Evolutionary conservation across 1,140 invertebrate genomes (phyloP).

Genomic region (Drosophila sucinea): DNA sequence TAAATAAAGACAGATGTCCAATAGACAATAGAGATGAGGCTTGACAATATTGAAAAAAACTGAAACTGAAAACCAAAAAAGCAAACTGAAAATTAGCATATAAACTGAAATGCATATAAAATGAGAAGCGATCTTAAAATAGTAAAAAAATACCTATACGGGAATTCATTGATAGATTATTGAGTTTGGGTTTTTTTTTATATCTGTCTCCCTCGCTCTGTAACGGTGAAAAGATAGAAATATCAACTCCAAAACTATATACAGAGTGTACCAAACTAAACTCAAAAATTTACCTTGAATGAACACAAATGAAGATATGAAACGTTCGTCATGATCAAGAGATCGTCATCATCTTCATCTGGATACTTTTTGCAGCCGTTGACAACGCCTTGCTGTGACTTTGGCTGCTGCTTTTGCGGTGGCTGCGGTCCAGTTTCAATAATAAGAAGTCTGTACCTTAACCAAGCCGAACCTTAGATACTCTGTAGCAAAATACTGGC

Average conservation of each 20-base stretch:
- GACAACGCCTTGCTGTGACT: slow-evolving; percentile 51
- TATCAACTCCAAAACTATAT: slow-evolving; percentile 2
- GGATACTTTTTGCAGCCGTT: slow-evolving; percentile 55
- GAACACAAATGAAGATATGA: slow-evolving; percentile 44
- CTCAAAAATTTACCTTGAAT: slow-evolving; percentile 36
- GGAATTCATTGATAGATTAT: slow-evolving; percentile 74
- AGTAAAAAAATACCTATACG: slow-evolving; percentile 47
- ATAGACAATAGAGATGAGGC: slow-evolving; percentile 43
- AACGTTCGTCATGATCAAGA: slow-evolving; percentile 38
- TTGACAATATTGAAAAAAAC: slow-evolving; percentile 38
- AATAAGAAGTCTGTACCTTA: slow-evolving; percentile 21
- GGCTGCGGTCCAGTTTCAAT: slow-evolving; percentile 72
- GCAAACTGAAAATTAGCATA: slow-evolving; percentile 67
- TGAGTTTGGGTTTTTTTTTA: slow-evolving; percentile 1
- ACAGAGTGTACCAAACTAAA: not conserved
- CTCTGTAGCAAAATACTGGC: slow-evolving; percentile 6
- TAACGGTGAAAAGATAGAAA: slow-evolving; percentile 49
- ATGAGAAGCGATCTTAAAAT: slow-evolving; percentile 41
- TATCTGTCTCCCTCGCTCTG: not conserved
- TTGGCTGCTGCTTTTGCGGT: slow-evolving; percentile 26
- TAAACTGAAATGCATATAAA: slow-evolving; percentile 70
- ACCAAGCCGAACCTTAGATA: not conserved
- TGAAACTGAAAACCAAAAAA: slow-evolving; percentile 41
- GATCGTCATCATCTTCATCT: slow-evolving; percentile 26
- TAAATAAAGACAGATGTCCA: slow-evolving; percentile 69